phyloP scores from a whole-genome alignment of 2,888 invertebrate species.

The Acrocyrtus sp. region DNA sequence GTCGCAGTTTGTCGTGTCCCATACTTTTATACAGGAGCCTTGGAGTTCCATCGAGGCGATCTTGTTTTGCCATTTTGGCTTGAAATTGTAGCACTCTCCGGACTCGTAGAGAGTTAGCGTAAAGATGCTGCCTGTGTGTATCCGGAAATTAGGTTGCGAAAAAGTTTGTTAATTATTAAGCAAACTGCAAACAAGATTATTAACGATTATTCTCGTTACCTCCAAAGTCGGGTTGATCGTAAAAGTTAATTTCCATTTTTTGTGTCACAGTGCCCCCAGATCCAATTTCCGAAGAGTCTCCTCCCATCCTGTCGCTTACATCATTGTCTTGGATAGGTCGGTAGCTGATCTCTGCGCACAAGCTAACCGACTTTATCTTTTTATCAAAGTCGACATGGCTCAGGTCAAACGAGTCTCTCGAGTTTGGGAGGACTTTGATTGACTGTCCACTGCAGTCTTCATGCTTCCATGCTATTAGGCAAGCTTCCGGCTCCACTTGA shows the following conservation, averaged over 20 bases:
- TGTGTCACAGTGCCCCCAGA: not conserved
- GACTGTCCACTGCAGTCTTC: conserved; percentile 12
- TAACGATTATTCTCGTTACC: not conserved
- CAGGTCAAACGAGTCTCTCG: not conserved
- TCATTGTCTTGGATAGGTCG: not conserved
- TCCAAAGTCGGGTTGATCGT: conserved; percentile 15
- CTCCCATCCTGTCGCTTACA: not conserved
- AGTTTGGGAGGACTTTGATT: not conserved
- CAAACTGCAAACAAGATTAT: no score
- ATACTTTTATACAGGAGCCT: conserved; percentile 7
- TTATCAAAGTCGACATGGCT: conserved; percentile 2
- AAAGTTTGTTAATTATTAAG: not conserved
- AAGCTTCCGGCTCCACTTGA: not conserved
- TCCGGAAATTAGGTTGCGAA: not conserved
- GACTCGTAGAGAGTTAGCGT: conserved; percentile 5
- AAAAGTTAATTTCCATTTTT: conserved; percentile 21
- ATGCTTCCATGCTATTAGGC: conserved; percentile 14
- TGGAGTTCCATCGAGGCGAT: conserved; percentile 10
- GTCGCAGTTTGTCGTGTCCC: conserved; percentile 2
- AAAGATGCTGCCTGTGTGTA: conserved; percentile 11
- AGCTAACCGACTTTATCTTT: conserved; percentile 18
- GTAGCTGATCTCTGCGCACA: conserved; percentile 23
- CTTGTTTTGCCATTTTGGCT: conserved; percentile 21
- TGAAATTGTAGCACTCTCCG: conserved; percentile 32
- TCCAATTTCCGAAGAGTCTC: not conserved